These are phyloP conservation scores for Agrilus planipennis DNA, from an alignment of 1,140 invertebrate species.

Conservation along the genomic window DNA sequence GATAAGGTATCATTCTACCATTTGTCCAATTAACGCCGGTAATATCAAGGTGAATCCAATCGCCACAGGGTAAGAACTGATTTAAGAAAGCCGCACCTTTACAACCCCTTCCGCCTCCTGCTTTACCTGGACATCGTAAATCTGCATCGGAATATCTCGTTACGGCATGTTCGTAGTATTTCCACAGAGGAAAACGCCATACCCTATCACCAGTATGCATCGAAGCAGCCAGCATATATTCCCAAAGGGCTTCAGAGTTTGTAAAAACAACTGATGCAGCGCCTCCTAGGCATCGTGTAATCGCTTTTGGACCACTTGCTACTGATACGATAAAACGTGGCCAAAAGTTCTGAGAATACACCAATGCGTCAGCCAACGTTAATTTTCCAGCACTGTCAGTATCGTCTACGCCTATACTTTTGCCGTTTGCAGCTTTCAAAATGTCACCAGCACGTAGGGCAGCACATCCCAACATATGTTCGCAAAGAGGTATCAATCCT, in stretches of 20 bases:
- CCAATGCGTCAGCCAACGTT: slow-evolving; percentile 50
- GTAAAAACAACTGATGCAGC: slow-evolving; percentile 45
- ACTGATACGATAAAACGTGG: slow-evolving; percentile 49
- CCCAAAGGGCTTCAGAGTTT: slow-evolving; percentile 40
- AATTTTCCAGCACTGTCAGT: slow-evolving; percentile 55
- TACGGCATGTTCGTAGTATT: slow-evolving; percentile 38
- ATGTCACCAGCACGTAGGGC: slow-evolving; percentile 55
- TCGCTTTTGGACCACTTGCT: slow-evolving; percentile 49
- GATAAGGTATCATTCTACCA: slow-evolving; percentile 45
- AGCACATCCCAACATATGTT: slow-evolving; percentile 49
- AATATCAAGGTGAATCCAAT: slow-evolving; percentile 61
- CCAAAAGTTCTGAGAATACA: slow-evolving; percentile 47
- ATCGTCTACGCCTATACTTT: slow-evolving; percentile 46
- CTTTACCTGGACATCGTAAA: slow-evolving; percentile 27
- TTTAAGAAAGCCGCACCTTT: slow-evolving; percentile 58
- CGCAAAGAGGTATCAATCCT: slow-evolving; percentile 44
- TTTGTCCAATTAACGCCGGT: slow-evolving; percentile 48
- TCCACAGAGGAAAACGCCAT: slow-evolving; percentile 54
- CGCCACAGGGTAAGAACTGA: slow-evolving; percentile 51
- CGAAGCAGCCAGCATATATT: slow-evolving; percentile 38
- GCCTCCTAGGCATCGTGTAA: slow-evolving; percentile 41
- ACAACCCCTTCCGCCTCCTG: slow-evolving; percentile 42
- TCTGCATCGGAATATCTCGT: slow-evolving; percentile 34
- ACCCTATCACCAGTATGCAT: slow-evolving; percentile 48
- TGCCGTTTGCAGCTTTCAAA: slow-evolving; percentile 49